Evolutionary conservation across 1,140 invertebrate species (phyloP), one percentile per base, ranked within the genome.

Genomic region (Meloidogyne chitwoodi): DNA sequence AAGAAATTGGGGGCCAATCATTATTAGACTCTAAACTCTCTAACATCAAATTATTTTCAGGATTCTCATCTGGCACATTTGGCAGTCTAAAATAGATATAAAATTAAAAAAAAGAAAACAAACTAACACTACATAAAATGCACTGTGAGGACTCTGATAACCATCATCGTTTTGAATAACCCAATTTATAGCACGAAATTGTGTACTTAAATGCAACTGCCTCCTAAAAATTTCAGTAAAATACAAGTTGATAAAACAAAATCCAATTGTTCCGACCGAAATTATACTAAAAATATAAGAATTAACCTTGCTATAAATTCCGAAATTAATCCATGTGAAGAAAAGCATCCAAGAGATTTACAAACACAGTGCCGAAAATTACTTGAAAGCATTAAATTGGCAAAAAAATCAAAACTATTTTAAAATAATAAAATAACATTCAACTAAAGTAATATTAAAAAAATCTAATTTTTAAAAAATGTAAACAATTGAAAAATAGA

Each of bases 1-100:
- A 78, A 6, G 75, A 61, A 22, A 86, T 67, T 31, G 79, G 70
- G 19, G 84, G 84, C 84, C 84, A 86, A 74, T 87, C 84, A 63
- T 70, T 78, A 74, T 78, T 82, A 62, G 77, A 75, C 0, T 79
- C 86, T 41, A 86, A 82, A 70, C 83, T 86, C 16, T 68, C 79
- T 48, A 86, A 68, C 63, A 86, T 81, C 1, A 61, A 29, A 69
- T 86, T 86, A 73, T 86, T 86, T 44, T 86, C 86, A 8, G 76
- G 65, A 34, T 76, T 86, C 70, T 86, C 84, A 62, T 86, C 86
- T 4, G 84, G 84, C 41, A 86, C 83, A 31, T 79, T 77, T n/a
- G 84, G 84, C 66, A 87, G 82, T 56, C 84, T 86, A 68, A 77
- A 81, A 16, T 12, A 24, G n/a, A 64, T 48, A 6, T 27, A 63